phyloP scores from a whole-genome alignment of 2,113 vertebrate genomes.

The Hypocryptadius cinnamomeus region DNA sequence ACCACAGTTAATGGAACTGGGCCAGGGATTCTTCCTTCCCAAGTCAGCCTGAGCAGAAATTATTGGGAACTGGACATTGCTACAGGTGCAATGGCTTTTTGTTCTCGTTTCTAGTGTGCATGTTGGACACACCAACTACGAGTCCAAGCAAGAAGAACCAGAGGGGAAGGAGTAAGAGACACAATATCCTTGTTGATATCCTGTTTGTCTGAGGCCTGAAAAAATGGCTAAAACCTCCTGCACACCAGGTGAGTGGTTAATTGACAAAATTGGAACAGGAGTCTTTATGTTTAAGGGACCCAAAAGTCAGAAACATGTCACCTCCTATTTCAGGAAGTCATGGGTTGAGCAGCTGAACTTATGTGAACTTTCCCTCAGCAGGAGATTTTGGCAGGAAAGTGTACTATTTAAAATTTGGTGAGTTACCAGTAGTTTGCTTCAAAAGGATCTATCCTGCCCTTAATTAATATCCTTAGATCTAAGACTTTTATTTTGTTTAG shows the following conservation, averaged over 20 bases:
- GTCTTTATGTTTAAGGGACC: not conserved
- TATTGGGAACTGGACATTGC: not conserved
- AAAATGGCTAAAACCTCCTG: not conserved
- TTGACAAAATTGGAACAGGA: not conserved
- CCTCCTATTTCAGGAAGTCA: slow-evolving; percentile 3
- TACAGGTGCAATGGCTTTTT: not conserved
- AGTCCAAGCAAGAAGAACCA: not conserved
- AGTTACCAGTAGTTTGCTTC: not conserved
- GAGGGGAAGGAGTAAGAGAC: not conserved
- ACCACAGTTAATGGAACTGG: not conserved
- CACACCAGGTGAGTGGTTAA: not conserved
- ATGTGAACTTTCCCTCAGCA: not conserved
- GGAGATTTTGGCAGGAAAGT: not conserved
- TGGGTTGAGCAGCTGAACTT: not conserved
- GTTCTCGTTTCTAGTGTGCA: not conserved
- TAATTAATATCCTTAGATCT: not conserved
- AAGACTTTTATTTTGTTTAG: slow-evolving; percentile 29
- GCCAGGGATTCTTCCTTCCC: not conserved
- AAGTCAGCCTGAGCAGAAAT: not conserved
- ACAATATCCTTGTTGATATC: not conserved
- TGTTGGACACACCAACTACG: not conserved
- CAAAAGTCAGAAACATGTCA: not conserved
- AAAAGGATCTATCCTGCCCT: not conserved
- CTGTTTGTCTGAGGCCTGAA: not conserved
- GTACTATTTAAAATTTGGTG: not conserved